phyloP scores from a whole-genome alignment of 1,140 invertebrate genomes.

The Archegozetes longisetosus region DNA sequence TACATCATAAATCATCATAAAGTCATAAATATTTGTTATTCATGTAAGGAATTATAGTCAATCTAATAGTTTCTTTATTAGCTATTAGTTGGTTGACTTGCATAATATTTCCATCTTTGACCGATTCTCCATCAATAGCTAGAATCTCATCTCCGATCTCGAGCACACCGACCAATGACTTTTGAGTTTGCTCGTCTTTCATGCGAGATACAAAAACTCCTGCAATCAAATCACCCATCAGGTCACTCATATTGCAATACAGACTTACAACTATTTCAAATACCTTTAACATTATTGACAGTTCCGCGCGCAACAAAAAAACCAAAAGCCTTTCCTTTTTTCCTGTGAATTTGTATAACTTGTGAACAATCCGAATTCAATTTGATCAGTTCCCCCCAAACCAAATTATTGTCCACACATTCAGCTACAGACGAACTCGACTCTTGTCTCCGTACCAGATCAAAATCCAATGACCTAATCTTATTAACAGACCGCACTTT shows the following conservation, averaged over 20 bases:
- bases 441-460: not conserved
- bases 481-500: too few species aligned
- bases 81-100: constrained; percentile 19
- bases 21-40: constrained; percentile 25
- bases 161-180: constrained; percentile 26
- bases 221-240: constrained; percentile 19
- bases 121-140: constrained; percentile 25
- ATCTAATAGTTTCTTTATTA: constrained; percentile 17
- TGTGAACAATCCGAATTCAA: constrained; percentile 27
- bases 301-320: constrained; percentile 29
- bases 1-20: too few species aligned
- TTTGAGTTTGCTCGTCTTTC: constrained; percentile 23
- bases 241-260: not conserved
- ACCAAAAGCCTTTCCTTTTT: constrained; percentile 26
- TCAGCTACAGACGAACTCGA: not conserved
- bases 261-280: not conserved
- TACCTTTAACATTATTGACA: constrained; percentile 27
- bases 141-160: constrained; percentile 29
- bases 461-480: too few species aligned
- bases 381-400: constrained; percentile 22
- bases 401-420: not conserved
- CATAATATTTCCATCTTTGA: constrained; percentile 18
- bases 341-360: constrained; percentile 24
- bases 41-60: constrained; percentile 17
- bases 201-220: constrained; percentile 29